These are phyloP conservation scores for Mythimna impura DNA, from an alignment of 2,888 invertebrate genomes.

Conservation along the genomic window DNA sequence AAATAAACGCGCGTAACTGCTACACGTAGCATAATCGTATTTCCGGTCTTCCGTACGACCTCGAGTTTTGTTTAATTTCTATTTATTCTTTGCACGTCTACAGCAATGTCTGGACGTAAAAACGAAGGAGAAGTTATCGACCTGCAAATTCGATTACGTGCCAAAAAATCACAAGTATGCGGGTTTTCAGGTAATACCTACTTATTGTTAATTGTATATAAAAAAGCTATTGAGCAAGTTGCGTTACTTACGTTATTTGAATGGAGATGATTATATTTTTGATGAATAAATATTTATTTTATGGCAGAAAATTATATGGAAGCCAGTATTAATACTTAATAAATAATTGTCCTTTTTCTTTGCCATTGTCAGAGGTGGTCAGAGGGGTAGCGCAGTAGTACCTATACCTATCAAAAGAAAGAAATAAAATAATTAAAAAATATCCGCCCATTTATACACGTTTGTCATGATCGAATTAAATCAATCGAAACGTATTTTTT, in stretches of 20 bases:
- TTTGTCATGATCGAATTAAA: neutral
- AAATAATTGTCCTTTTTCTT: neutral
- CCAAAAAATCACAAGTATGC: neutral
- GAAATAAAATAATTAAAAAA: neutral
- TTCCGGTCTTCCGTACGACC: conserved; percentile 71
- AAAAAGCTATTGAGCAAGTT: neutral
- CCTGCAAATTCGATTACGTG: conserved; percentile 11
- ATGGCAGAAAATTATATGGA: neutral
- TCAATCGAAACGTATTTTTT: neutral
- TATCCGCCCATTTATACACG: neutral
- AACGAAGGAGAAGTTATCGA: conserved; percentile 20
- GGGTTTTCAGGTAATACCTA: neutral
- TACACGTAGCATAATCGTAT: conserved; percentile 62
- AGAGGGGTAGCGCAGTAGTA: neutral
- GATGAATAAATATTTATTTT: neutral
- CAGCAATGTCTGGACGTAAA: conserved; percentile 37
- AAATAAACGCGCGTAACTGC: conserved; percentile 79
- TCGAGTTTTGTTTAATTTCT: conserved; percentile 37
- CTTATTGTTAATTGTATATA: too few species aligned
- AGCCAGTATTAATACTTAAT: too few species aligned
- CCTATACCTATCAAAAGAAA: neutral
- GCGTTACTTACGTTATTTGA: neutral
- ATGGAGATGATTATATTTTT: neutral
- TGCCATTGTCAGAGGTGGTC: neutral
- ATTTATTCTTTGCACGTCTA: conserved; percentile 40